Conservation (phyloP, 2,113 vertebrate species). For the Albula goreensis region DNA sequence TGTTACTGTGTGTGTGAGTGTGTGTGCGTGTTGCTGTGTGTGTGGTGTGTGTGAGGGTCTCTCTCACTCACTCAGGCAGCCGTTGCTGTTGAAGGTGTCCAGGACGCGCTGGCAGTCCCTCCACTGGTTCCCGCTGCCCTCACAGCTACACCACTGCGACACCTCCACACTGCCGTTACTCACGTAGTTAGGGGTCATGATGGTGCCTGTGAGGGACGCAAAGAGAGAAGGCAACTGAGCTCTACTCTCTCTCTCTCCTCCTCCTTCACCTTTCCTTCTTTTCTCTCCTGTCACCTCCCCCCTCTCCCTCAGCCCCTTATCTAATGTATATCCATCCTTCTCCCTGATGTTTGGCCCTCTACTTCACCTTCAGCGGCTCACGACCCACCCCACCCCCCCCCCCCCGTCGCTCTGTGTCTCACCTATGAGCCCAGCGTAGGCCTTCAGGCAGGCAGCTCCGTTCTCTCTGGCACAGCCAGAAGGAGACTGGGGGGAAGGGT, state of each 20-base stretch:
- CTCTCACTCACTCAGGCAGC: constrained; percentile 73
- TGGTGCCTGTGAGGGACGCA: constrained; percentile 61
- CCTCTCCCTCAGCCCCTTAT: background rate
- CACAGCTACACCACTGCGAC: constrained; percentile 75
- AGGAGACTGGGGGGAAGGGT: constrained; percentile 55
- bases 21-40: background rate
- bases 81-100: constrained; percentile 68
- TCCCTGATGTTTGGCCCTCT: background rate
- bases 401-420: constrained; percentile 38
- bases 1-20: background rate
- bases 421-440: constrained; percentile 81
- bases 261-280: background rate
- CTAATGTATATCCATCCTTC: background rate
- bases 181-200: constrained; percentile 79
- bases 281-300: background rate
- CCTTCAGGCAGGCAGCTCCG: constrained; percentile 67
- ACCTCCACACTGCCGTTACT: constrained; percentile 67
- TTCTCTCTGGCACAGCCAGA: constrained; percentile 65
- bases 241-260: background rate
- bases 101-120: constrained; percentile 72
- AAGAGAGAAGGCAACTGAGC: background rate
- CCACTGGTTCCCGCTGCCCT: constrained; percentile 74
- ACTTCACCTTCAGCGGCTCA: background rate
- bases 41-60: background rate
- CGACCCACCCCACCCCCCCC: background rate